Evolutionary conservation across 2,113 vertebrate species (phyloP).

Genomic region (Sylvietta virens): DNA sequence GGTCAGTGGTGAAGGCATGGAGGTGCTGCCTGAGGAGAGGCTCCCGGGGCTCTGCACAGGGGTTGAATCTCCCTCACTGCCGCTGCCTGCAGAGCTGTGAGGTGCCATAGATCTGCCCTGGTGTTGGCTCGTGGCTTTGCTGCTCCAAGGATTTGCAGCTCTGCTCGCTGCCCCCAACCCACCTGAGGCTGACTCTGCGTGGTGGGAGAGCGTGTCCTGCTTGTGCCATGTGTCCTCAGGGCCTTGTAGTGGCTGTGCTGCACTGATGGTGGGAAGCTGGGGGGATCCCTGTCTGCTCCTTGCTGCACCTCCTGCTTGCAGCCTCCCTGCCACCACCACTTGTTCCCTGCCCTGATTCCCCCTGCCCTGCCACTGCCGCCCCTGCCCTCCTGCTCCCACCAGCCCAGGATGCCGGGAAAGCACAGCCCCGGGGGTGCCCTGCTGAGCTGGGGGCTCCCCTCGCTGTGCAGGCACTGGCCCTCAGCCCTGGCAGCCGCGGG

Average conservation of each 20-base stretch:
- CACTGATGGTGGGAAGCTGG: rapidly evolving
- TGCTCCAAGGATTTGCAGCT: neutral
- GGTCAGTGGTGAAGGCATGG: rapidly evolving
- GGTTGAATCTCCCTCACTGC: no score
- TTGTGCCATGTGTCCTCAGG: rapidly evolving
- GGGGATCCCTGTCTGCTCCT: rapidly evolving
- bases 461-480: rapidly evolving
- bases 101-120: neutral
- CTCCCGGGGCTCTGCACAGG: neutral
- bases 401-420: neutral
- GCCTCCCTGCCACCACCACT: rapidly evolving
- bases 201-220: neutral
- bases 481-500: rapidly evolving
- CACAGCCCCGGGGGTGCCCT: rapidly evolving
- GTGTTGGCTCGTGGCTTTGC: rapidly evolving
- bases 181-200: neutral
- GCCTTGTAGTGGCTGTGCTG: rapidly evolving
- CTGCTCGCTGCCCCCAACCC: rapidly evolving
- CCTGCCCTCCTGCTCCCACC: neutral
- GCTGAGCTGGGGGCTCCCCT: rapidly evolving
- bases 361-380: neutral
- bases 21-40: no score
- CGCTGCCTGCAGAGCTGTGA: neutral
- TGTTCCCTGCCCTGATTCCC: rapidly evolving
- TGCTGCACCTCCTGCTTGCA: no score